Evolutionary conservation across 2,113 vertebrate genomes (phyloP).

Genomic region (Leucoraja erinaceus): DNA sequence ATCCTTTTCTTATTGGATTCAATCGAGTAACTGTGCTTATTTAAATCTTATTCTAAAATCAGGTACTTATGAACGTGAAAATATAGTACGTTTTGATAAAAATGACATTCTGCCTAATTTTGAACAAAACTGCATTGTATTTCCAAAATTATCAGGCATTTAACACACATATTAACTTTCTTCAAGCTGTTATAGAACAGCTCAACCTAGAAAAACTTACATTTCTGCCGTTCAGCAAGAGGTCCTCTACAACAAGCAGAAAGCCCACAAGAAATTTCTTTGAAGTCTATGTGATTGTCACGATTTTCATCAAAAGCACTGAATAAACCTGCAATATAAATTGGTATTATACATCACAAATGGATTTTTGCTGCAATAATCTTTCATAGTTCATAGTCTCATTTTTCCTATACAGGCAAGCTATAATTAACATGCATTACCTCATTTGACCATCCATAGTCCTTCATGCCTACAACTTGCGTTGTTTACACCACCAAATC

Average conservation of each 20-base stretch:
- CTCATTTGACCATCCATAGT: neutral
- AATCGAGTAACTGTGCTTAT: neutral
- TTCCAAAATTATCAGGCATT: neutral
- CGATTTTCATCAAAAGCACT: constrained; percentile 98
- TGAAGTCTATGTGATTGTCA: constrained; percentile 99
- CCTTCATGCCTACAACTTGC: neutral
- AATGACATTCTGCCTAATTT: neutral
- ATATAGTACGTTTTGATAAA: neutral
- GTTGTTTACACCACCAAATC: neutral
- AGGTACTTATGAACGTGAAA: neutral
- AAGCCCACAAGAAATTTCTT: constrained; percentile 96
- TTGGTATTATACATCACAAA: neutral
- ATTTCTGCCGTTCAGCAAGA: constrained; percentile 92
- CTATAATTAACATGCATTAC: neutral
- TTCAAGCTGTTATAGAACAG: neutral
- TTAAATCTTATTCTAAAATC: neutral
- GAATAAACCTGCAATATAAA: constrained; percentile 76
- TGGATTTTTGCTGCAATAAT: neutral
- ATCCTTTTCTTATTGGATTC: neutral
- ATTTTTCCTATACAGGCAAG: neutral
- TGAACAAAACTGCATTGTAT: neutral
- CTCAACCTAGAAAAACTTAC: constrained; percentile 61
- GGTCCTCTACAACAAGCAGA: constrained; percentile 95
- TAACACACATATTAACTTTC: constrained; percentile 6
- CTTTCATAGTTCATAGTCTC: neutral